phyloP scores from a whole-genome alignment of 2,113 vertebrate species.

The Epinephelus cyanopodus region DNA sequence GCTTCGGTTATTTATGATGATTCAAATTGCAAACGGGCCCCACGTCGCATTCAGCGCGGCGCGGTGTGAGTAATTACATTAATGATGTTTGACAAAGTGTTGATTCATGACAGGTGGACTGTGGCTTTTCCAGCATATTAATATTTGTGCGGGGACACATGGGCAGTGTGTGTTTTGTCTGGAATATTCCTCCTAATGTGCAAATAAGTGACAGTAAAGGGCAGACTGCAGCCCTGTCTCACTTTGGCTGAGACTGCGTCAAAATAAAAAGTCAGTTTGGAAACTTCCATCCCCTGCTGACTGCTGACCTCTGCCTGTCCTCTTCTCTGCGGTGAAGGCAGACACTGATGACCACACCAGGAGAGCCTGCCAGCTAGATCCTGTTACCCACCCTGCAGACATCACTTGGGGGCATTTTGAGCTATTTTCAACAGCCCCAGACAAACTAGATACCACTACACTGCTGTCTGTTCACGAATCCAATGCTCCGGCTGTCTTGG shows the following conservation, averaged over 20 bases:
- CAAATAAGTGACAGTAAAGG: constrained; percentile 24
- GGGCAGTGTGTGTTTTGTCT: not conserved
- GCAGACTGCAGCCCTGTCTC: not conserved
- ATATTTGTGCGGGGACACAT: constrained; percentile 23
- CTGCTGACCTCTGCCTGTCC: constrained; percentile 59
- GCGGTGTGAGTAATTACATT: constrained; percentile 37
- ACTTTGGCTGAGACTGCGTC: constrained; percentile 14
- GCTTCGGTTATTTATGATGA: constrained; percentile 29
- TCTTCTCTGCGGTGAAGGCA: constrained; percentile 44
- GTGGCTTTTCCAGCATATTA: constrained; percentile 19
- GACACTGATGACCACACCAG: constrained; percentile 57
- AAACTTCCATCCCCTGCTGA: constrained; percentile 33
- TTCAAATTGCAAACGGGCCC: constrained; percentile 21
- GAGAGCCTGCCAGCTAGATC: constrained; percentile 59
- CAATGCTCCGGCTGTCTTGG: constrained; percentile 5
- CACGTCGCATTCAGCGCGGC: not conserved
- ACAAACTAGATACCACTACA: constrained; percentile 45
- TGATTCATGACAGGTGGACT: constrained; percentile 51
- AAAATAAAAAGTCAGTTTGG: constrained; percentile 15
- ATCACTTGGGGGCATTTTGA: constrained; percentile 53
- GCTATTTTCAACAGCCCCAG: constrained; percentile 66
- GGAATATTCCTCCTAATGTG: constrained; percentile 30
- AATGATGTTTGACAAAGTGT: constrained; percentile 49
- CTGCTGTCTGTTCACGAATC: constrained; percentile 41
- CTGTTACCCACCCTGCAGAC: constrained; percentile 57